These are phyloP conservation scores for Aratinga solstitialis DNA, from an alignment of 2,797 vertebrate genomes.

Conservation along the genomic window DNA sequence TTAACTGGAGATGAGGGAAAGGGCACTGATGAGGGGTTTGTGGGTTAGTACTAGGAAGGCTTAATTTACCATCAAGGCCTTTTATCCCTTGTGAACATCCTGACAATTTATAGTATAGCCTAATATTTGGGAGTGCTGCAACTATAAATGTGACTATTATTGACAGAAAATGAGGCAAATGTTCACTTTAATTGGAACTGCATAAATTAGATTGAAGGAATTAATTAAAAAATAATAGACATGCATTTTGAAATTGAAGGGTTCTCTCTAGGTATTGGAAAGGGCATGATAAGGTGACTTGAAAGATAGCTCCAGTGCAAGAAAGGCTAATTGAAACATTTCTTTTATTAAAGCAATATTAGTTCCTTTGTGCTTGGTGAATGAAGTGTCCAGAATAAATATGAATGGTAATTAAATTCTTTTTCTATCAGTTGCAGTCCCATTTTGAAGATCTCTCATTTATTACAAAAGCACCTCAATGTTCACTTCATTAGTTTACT, in stretches of 20 bases:
- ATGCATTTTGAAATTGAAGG: slow-evolving; percentile 34
- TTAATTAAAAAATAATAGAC: slow-evolving; percentile 52
- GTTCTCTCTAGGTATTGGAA: slow-evolving; percentile 17
- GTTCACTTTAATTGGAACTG: slow-evolving; percentile 40
- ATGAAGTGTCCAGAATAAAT: slow-evolving; percentile 43
- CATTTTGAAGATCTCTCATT: not conserved
- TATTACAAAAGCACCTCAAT: not conserved
- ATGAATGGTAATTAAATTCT: slow-evolving; percentile 27
- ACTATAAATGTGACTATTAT: slow-evolving; percentile 40
- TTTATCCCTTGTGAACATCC: slow-evolving; percentile 18
- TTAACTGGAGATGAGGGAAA: not conserved
- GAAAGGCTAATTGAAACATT: slow-evolving; percentile 46
- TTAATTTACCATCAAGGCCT: not conserved
- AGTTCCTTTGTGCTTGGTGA: not conserved
- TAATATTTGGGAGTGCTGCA: slow-evolving; percentile 48
- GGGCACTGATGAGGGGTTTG: not conserved
- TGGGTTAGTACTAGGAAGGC: not conserved
- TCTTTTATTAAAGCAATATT: slow-evolving; percentile 43
- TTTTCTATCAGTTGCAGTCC: slow-evolving; percentile 21
- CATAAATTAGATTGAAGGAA: slow-evolving; percentile 32
- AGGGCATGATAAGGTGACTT: slow-evolving; percentile 2
- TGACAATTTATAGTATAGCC: not conserved
- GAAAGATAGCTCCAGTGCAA: not conserved
- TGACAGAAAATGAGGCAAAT: slow-evolving; percentile 53
- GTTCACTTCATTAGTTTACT: slow-evolving; percentile 17